A percentile compares a stretch with the other conserved stretches of the same genome.
Conservation (phyloP, 2,888 invertebrate species). For the Willowsia nigromaculata region DNA sequence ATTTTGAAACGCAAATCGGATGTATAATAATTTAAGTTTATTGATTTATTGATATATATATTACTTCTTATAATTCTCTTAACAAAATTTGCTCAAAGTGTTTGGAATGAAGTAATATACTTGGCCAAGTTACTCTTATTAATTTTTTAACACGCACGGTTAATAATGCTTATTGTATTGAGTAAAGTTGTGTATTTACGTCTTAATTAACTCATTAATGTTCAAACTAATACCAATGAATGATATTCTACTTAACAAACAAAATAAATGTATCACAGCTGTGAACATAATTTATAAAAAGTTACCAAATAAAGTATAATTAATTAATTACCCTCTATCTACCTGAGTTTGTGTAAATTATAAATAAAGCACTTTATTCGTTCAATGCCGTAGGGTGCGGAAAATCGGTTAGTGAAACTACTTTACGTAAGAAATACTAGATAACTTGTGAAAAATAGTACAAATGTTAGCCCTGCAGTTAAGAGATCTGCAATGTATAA, state of each 20-base stretch:
- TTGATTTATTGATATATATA: too few relatives aligned
- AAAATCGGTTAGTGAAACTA: too few relatives aligned
- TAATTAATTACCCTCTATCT: not conserved
- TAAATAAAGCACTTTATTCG: not conserved
- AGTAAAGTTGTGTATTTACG: not conserved
- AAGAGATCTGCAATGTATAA: conserved; percentile 61
- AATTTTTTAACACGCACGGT: not conserved
- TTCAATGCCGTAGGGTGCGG: too few relatives aligned
- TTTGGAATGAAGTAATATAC: not conserved
- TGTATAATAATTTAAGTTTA: not conserved
- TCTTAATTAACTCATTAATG: not conserved
- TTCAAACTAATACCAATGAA: not conserved
- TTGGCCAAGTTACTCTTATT: conserved; percentile 12
- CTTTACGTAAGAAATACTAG: conserved; percentile 76
- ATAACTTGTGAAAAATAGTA: conserved; percentile 76
- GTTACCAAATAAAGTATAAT: conserved; percentile 39
- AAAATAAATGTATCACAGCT: conserved; percentile 26
- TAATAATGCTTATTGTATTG: conserved; percentile 4
- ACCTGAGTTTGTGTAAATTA: not conserved
- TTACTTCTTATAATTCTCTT: too few relatives aligned
- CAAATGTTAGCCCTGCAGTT: conserved; percentile 67
- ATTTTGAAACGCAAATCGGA: not conserved
- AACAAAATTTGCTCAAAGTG: conserved; percentile 23
- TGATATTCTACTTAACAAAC: not conserved
- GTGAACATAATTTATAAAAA: conserved; percentile 12